Evolutionary conservation across 2,888 invertebrate species (phyloP).

Genomic region (Hetaerina titia): DNA sequence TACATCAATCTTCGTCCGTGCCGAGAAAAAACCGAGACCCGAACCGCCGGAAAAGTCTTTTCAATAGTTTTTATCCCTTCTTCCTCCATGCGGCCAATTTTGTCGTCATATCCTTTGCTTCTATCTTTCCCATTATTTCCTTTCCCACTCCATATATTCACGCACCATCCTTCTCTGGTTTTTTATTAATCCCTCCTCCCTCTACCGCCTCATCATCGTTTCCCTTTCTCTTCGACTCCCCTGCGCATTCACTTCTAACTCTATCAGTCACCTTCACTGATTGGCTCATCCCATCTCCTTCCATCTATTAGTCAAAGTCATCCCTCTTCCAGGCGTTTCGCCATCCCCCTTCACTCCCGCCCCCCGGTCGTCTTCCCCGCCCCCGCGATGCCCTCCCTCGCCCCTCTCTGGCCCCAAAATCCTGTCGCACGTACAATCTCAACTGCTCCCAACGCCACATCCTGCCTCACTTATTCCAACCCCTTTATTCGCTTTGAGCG

Average conservation of each 20-base stretch:
- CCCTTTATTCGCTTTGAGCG: neutral
- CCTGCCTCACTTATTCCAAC: neutral
- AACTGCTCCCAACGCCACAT: neutral
- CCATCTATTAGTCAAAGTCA: conserved; percentile 65
- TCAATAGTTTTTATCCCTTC: conserved; percentile 16
- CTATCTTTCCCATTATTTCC: neutral
- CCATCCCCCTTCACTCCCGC: neutral
- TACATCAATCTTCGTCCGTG: conserved; percentile 60
- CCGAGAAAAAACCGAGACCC: neutral
- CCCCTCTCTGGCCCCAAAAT: neutral
- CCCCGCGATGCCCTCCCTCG: neutral
- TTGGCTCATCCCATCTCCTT: conserved; percentile 49
- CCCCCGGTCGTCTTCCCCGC: neutral
- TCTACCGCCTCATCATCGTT: neutral
- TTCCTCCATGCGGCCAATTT: neutral
- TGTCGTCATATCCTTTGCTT: conserved; percentile 28
- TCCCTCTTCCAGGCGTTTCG: neutral
- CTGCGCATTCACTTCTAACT: conserved; percentile 43
- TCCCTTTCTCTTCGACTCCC: neutral
- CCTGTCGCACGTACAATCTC: neutral
- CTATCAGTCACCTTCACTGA: conserved; percentile 58
- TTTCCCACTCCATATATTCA: neutral
- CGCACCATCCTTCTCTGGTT: neutral
- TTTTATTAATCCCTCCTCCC: neutral
- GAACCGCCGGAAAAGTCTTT: neutral